Conservation (phyloP, 2,888 invertebrate species). For the Cephus nigrinus region DNA sequence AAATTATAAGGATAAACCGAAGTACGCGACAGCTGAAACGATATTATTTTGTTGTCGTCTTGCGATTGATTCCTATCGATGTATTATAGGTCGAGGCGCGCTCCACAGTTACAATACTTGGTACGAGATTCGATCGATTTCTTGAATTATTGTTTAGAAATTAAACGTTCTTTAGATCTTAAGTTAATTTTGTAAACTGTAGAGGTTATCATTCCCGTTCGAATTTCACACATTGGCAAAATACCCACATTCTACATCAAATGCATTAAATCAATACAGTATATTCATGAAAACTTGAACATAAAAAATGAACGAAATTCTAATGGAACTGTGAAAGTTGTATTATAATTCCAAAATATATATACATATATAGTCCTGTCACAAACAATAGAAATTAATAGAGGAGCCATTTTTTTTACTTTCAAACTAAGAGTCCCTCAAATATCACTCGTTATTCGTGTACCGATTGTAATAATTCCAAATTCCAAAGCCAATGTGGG, state of each 20-base stretch:
- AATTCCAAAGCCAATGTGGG: neutral
- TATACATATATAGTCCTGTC: neutral
- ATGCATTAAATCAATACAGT: neutral
- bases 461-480: too few relatives aligned
- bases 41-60: neutral
- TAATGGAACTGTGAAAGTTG: neutral
- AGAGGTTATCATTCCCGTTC: neutral
- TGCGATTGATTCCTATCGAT: neutral
- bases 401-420: neutral
- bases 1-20: neutral
- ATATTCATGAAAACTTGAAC: neutral
- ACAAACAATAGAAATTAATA: neutral
- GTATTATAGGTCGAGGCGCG: neutral
- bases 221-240: neutral
- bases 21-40: neutral
- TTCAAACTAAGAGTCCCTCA: neutral
- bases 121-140: neutral
- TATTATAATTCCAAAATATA: neutral
- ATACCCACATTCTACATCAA: neutral
- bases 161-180: neutral
- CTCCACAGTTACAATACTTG: neutral
- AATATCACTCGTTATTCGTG: too few relatives aligned
- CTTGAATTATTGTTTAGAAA: neutral
- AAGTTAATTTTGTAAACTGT: neutral
- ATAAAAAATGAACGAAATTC: neutral